A percentile compares a stretch with the other conserved stretches of the same genome.
Evolutionary conservation across 2,888 invertebrate genomes (phyloP).

Genomic region (Pemphredon lugubris): DNA sequence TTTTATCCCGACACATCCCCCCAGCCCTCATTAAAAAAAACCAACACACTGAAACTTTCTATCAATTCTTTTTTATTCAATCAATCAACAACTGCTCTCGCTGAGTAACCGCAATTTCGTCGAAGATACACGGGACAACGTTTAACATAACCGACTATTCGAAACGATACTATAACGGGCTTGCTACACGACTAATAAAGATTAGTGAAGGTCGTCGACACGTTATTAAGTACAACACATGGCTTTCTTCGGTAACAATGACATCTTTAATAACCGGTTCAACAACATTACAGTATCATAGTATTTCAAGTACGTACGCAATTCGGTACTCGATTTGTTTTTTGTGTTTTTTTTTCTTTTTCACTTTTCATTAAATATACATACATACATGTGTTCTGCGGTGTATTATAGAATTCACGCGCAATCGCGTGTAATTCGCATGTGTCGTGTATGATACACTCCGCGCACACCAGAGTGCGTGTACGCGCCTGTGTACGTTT

Average conservation of each 20-base stretch:
- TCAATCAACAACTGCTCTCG: conserved; percentile 8
- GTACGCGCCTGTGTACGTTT: conserved; percentile 8
- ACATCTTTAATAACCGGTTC: conserved; percentile 81
- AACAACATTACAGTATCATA: conserved; percentile 79
- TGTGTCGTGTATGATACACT: conserved; percentile 26
- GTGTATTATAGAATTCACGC: conserved; percentile 40
- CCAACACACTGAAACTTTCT: background rate
- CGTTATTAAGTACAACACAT: conserved; percentile 46
- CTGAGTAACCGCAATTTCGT: conserved; percentile 3
- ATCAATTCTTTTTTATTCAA: conserved; percentile 3
- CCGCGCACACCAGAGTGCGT: too few species aligned
- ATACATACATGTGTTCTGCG: conserved; percentile 74
- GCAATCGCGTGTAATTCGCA: conserved; percentile 8
- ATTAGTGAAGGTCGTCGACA: conserved; percentile 2
- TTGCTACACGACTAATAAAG: conserved; percentile 1
- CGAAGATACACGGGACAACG: background rate
- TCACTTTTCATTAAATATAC: conserved; percentile 78
- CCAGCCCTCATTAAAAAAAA: background rate
- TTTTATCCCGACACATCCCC: background rate
- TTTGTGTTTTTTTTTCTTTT: too few species aligned
- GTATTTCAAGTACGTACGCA: conserved; percentile 65
- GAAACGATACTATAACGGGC: background rate
- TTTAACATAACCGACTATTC: background rate
- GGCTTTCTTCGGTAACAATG: conserved; percentile 80
- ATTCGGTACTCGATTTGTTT: conserved; percentile 72